Conservation (phyloP, 2,888 invertebrate genomes). For the Tachina lurida region DNA sequence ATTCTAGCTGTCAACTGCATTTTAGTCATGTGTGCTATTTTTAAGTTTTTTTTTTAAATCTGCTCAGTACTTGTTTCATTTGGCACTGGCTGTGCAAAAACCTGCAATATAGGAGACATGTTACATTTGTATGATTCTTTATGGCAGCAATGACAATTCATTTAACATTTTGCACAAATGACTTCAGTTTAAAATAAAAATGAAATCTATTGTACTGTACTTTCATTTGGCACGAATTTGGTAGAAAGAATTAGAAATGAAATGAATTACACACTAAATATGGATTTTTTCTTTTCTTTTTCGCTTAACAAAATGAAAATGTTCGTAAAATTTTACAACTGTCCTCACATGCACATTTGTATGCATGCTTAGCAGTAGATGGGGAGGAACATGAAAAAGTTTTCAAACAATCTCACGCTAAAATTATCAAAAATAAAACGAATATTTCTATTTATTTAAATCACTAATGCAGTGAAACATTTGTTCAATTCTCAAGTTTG, state of each 20-base stretch:
- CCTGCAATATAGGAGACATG: constrained; percentile 43
- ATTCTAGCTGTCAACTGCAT: constrained; percentile 52
- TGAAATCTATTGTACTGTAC: neutral
- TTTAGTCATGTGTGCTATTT: constrained; percentile 21
- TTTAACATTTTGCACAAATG: constrained; percentile 65
- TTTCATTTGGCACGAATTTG: constrained; percentile 15
- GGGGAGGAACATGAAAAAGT: too few relatives aligned
- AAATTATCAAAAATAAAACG: too few relatives aligned
- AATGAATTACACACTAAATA: neutral
- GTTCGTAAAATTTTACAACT: constrained; percentile 42
- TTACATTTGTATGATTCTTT: constrained; percentile 59
- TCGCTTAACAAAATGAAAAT: constrained; percentile 4
- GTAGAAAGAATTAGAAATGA: constrained; percentile 18
- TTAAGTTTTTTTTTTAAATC: neutral
- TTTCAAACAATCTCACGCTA: too few relatives aligned
- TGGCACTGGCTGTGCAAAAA: constrained; percentile 10
- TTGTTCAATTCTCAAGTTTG: too few relatives aligned
- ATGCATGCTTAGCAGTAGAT: neutral
- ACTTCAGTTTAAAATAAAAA: constrained; percentile 58
- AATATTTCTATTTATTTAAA: too few relatives aligned
- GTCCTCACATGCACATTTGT: neutral
- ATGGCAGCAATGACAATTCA: constrained; percentile 65
- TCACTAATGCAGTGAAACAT: too few relatives aligned
- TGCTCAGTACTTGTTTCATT: neutral
- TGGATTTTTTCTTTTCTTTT: constrained; percentile 28